A percentile compares a stretch with the other conserved stretches of the same genome.
Conservation (phyloP, 2,113 vertebrate genomes). For the Gasterosteus nipponicus region DNA sequence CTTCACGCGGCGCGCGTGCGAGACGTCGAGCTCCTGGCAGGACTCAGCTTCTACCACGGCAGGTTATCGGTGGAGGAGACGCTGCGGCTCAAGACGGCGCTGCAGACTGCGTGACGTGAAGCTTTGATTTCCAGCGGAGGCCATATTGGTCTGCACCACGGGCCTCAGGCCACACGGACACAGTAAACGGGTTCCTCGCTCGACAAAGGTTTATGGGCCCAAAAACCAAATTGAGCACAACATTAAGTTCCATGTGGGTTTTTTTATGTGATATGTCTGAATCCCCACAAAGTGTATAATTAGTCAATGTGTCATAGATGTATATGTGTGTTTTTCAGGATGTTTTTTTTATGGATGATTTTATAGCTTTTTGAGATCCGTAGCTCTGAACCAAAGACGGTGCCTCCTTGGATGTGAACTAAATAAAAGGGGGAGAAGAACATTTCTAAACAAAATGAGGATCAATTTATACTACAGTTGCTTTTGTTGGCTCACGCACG, state of each 20-base stretch:
- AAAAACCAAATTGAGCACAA: slow-evolving; percentile 8
- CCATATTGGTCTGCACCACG: slow-evolving; percentile 26
- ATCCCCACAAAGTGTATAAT: not conserved
- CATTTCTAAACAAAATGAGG: slow-evolving; percentile 6
- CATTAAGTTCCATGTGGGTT: slow-evolving; percentile 38
- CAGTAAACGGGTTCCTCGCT: not conserved
- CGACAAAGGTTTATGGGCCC: not conserved
- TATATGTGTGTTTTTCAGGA: slow-evolving; percentile 6
- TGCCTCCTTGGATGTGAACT: slow-evolving; percentile 7
- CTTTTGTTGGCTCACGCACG: slow-evolving; percentile 20
- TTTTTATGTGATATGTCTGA: not conserved
- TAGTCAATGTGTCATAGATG: not conserved
- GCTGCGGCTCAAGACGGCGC: slow-evolving; percentile 89
- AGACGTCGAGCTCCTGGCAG: slow-evolving; percentile 92
- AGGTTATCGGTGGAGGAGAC: slow-evolving; percentile 84
- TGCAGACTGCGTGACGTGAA: slow-evolving; percentile 78
- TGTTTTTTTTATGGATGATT: slow-evolving; percentile 27
- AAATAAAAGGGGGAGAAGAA: slow-evolving; percentile 22
- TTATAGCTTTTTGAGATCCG: not conserved
- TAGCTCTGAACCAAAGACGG: slow-evolving; percentile 20
- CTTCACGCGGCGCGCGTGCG: slow-evolving; percentile 87
- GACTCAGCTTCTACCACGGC: slow-evolving; percentile 93
- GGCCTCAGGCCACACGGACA: slow-evolving; percentile 24
- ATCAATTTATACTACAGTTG: slow-evolving; percentile 22
- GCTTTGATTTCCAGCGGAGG: slow-evolving; percentile 26